Base-by-base conservation (phyloP, 2,797 vertebrate genomes). In the Schizopygopsis pylzovi region DNA sequence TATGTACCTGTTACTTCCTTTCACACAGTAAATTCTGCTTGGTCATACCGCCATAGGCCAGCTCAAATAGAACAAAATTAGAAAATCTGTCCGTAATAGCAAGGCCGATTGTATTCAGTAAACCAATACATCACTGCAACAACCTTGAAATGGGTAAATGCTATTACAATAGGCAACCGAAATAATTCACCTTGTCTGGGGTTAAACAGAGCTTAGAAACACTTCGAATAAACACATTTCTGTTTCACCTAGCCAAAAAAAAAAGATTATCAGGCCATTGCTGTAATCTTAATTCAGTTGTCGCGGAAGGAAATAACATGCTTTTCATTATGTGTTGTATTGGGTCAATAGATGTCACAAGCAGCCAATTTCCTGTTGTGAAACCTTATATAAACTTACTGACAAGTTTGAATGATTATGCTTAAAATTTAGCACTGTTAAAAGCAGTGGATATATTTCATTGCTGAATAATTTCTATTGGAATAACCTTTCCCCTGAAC, bases 151-250 rank as follows among this genome's bases (percentile, higher is more conserved):
- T 81, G 72, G 59, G 63, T 83, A 71, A 76, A 68, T 22, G 25
- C 43, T 79, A 45, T 56, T 63, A 37, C 43, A 72, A 20, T 25
- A 82, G 45, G 25, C 81, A 82, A 78, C 83, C 37, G 41, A 82
- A 85, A 90, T 87, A 77, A 86, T 83, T 43, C 77, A 87, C 89
- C 89, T 90, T 88, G 82, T 82, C 63, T 49, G 81, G 84, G 87
- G 81, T 87, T 86, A 90, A 90, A 63, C n/a, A 15, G 9, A 16
- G 20, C 79, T 59, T 56, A 54, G 54, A 70, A 87, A 76, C 61
- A 39, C 54, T 25, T 25, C 20, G 73, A 86, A 80, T 79, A 80
- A 86, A 88, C 82, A 86, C 37, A 54, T 86, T 59, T 86, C 41
- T 11, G 52, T 75, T 61, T 61, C 82, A 45, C 81, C 68, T 61